phyloP scores from a whole-genome alignment of 2,113 vertebrate genomes.

The Nanorana parkeri region DNA sequence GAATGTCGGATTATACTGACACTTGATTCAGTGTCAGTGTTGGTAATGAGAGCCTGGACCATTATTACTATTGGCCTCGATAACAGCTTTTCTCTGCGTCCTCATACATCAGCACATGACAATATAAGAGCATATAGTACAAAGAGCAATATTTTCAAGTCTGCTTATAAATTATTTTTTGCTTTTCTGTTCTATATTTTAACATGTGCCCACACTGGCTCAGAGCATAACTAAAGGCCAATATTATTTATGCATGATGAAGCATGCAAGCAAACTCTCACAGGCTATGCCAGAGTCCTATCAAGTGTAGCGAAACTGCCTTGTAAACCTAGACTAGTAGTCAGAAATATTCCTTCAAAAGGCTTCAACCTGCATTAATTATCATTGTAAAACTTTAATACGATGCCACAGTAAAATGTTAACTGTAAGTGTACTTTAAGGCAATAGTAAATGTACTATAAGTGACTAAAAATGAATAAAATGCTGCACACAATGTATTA shows the following conservation, averaged over 20 bases:
- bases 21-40: too few relatives aligned
- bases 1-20: too few relatives aligned
- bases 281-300: not conserved
- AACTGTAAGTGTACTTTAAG: too few relatives aligned
- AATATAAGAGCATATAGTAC: too few relatives aligned
- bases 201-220: conserved; percentile 7
- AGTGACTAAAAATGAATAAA: not conserved
- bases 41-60: too few relatives aligned
- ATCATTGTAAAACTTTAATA: conserved; percentile 13
- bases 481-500: not conserved
- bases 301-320: conserved; percentile 2
- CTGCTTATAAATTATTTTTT: conserved; percentile 42
- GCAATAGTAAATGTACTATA: not conserved
- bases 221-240: conserved; percentile 45
- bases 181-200: conserved; percentile 34
- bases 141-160: not conserved
- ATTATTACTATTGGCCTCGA: too few relatives aligned
- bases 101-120: too few relatives aligned
- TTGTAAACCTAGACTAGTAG: conserved; percentile 13
- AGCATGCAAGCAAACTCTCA: conserved; percentile 27
- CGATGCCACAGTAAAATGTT: not conserved
- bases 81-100: too few relatives aligned
- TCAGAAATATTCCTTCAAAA: conserved; percentile 10
- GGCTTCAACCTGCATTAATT: conserved; percentile 9
- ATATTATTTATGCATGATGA: conserved; percentile 40